Evolutionary conservation across 2,113 vertebrate species (phyloP).

Genomic region (Eclectus roratus): DNA sequence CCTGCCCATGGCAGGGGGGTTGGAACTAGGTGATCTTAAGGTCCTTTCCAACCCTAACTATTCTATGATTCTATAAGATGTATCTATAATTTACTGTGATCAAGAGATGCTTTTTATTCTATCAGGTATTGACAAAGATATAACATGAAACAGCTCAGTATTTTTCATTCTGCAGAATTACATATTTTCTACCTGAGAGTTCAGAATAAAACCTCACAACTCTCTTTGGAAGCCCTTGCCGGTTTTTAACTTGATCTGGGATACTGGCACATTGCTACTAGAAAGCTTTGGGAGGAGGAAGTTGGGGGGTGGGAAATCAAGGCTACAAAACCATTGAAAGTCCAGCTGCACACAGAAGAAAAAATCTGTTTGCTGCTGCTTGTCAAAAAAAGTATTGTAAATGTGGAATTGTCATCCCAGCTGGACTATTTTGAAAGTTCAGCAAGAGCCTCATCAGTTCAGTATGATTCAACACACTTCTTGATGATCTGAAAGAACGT

Average conservation of each 20-base stretch:
- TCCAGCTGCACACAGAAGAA: not conserved
- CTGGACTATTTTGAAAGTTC: not conserved
- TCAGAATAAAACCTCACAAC: not conserved
- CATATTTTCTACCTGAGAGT: not conserved
- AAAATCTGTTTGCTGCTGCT: not conserved
- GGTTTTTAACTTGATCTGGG: not conserved
- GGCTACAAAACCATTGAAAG: not conserved
- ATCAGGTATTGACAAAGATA: not conserved
- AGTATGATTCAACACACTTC: not conserved
- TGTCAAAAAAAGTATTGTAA: not conserved
- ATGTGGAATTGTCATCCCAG: not conserved
- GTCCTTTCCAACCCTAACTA: too few species aligned
- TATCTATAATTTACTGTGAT: not conserved
- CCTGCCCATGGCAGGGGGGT: too few species aligned
- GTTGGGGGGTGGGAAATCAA: not conserved
- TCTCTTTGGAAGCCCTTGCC: not conserved
- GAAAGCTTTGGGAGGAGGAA: not conserved
- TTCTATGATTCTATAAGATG: not conserved
- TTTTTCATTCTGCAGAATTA: not conserved
- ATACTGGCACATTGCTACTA: not conserved
- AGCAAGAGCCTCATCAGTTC: not conserved
- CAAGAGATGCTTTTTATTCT: not conserved
- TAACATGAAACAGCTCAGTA: not conserved
- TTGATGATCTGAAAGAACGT: conserved; percentile 4
- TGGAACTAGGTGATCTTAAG: too few species aligned